A percentile compares a stretch with the other conserved stretches of the same genome.
phyloP scores from a whole-genome alignment of 2,888 invertebrate species.

The Pantelozetes paolii region DNA sequence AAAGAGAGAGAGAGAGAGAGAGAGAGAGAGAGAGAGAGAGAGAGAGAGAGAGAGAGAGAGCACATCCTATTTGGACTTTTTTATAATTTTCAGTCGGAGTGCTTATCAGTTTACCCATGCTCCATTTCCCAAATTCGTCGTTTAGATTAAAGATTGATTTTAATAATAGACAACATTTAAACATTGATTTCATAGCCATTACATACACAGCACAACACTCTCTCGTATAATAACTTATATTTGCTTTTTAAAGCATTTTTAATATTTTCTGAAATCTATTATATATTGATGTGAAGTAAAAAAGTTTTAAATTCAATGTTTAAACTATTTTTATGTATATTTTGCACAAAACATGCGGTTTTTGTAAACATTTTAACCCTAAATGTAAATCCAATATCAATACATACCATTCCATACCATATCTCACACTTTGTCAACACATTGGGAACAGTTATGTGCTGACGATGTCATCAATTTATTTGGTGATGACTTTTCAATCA shows the following conservation, averaged over 20 bases:
- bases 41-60: not conserved
- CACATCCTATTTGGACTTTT: not conserved
- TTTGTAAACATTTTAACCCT: not conserved
- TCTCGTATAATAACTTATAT: not conserved
- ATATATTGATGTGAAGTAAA: not conserved
- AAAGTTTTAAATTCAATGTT: not conserved
- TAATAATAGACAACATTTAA: constrained; percentile 34
- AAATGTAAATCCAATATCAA: constrained; percentile 2
- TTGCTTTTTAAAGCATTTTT: constrained; percentile 4
- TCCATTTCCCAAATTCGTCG: constrained; percentile 37
- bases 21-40: too few relatives aligned
- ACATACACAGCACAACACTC: not conserved
- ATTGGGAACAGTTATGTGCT: constrained; percentile 29
- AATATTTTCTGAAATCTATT: not conserved
- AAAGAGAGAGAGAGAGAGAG: too few relatives aligned
- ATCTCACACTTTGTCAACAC: constrained; percentile 23
- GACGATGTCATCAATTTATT: constrained; percentile 23
- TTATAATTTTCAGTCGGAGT: not conserved
- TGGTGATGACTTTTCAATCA: constrained; percentile 15
- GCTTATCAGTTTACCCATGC: constrained; percentile 36
- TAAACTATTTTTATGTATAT: not conserved
- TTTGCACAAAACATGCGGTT: constrained; percentile 18
- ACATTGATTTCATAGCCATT: constrained; percentile 21
- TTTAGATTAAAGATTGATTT: constrained; percentile 34
- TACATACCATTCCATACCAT: not conserved